Evolutionary conservation across 2,113 vertebrate species (phyloP).

Genomic region (Dicrurus megarhynchus): DNA sequence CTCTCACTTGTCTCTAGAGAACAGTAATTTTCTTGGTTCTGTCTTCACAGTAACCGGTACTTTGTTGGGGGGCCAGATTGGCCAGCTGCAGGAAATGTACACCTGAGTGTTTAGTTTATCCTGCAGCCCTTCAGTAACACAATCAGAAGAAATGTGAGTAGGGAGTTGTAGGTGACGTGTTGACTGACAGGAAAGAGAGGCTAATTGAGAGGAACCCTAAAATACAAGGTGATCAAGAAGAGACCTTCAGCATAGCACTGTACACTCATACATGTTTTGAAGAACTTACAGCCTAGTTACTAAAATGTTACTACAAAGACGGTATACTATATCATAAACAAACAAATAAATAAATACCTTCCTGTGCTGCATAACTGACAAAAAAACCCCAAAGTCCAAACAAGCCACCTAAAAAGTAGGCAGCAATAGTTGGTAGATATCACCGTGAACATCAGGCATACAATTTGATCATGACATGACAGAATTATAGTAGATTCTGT

Average conservation of each 20-base stretch:
- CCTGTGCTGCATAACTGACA: not conserved
- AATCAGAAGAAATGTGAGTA: not conserved
- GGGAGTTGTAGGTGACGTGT: not conserved
- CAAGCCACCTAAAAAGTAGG: not conserved
- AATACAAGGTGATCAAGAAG: not conserved
- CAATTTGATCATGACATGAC: not conserved
- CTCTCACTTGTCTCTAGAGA: rapidly evolving
- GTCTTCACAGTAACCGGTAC: not conserved
- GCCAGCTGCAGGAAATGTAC: not conserved
- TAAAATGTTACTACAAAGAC: not conserved
- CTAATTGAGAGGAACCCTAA: not conserved
- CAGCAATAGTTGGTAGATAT: not conserved
- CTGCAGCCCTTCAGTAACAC: not conserved
- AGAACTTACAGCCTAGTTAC: not conserved
- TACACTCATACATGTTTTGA: not conserved
- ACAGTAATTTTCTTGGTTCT: not conserved
- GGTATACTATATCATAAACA: not conserved
- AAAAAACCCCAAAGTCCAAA: not conserved
- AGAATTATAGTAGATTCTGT: not conserved
- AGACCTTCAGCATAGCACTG: not conserved
- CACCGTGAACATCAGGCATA: not conserved
- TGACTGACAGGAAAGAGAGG: not conserved
- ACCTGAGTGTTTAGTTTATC: not conserved
- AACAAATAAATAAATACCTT: not conserved
- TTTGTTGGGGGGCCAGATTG: not conserved